phyloP scores from a whole-genome alignment of 2,797 vertebrate genomes.

The Lagocephalus sceleratus region DNA sequence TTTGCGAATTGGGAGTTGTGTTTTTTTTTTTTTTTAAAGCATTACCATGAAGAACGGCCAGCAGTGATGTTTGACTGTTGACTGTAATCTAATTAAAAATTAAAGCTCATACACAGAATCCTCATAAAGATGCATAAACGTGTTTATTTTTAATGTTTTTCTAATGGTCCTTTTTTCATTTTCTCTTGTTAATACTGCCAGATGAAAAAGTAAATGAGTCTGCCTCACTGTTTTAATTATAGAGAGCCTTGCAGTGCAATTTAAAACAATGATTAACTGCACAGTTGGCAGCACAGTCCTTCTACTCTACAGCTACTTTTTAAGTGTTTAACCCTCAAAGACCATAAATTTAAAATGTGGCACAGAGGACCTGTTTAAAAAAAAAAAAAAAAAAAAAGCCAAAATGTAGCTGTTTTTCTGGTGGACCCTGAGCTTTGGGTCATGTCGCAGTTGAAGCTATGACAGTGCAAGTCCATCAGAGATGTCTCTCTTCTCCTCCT shows the following conservation, averaged over 20 bases:
- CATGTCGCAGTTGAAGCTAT: not conserved
- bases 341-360: slow-evolving; percentile 2
- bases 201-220: slow-evolving; percentile 27
- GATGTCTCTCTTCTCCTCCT: too few species aligned
- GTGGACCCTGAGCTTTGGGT: not conserved
- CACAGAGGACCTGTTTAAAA: not conserved
- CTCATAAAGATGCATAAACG: not conserved
- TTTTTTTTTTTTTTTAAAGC: too few species aligned
- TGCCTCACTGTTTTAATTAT: slow-evolving; percentile 33
- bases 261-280: slow-evolving; percentile 37
- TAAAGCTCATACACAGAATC: slow-evolving; percentile 3
- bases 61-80: too few species aligned
- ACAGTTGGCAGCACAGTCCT: slow-evolving; percentile 38
- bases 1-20: too few species aligned
- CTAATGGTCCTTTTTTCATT: slow-evolving; percentile 19
- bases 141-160: slow-evolving; percentile 9
- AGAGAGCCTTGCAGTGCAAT: slow-evolving; percentile 26
- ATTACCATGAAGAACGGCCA: too few species aligned
- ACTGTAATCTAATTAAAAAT: too few species aligned
- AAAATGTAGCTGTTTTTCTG: not conserved
- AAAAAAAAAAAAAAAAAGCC: not conserved
- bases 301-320: slow-evolving; percentile 11
- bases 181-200: slow-evolving; percentile 22
- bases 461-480: not conserved
- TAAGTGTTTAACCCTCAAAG: slow-evolving; percentile 17